These are phyloP conservation scores for Gryllus longicercus DNA, from an alignment of 2,888 invertebrate species.

Conservation along the genomic window DNA sequence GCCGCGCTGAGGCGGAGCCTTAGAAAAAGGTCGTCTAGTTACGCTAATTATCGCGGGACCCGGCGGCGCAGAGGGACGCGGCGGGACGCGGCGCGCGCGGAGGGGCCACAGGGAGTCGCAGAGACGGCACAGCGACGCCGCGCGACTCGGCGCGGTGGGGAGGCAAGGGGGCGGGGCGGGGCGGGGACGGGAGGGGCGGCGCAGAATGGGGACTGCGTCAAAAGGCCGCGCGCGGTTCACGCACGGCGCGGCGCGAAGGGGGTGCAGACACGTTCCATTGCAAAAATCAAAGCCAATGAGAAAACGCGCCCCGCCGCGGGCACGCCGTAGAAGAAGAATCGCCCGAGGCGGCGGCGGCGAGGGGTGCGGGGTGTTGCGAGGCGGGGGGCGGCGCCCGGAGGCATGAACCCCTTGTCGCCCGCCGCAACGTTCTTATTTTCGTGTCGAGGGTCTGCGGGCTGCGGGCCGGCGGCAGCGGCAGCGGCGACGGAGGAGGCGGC, in stretches of 20 bases:
- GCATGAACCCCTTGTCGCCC: not conserved
- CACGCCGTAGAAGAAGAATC: not conserved
- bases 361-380: not conserved
- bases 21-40: conserved; percentile 17
- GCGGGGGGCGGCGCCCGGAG: not conserved
- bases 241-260: too few relatives aligned
- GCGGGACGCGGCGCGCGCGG: not conserved
- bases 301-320: not conserved
- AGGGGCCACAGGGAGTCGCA: not conserved
- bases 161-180: too few relatives aligned
- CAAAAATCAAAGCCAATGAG: too few relatives aligned
- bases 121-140: too few relatives aligned
- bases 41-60: not conserved
- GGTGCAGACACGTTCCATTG: too few relatives aligned
- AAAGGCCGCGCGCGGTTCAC: too few relatives aligned
- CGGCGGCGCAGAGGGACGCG: not conserved
- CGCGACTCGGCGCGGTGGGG: too few relatives aligned
- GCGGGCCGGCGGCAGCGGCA: not conserved
- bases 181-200: too few relatives aligned
- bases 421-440: not conserved
- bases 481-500: too few relatives aligned
- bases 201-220: too few relatives aligned
- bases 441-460: too few relatives aligned
- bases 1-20: not conserved
- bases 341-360: not conserved